These are phyloP conservation scores for Oryzias melastigma DNA, from an alignment of 2,113 vertebrate genomes.

Conservation along the genomic window DNA sequence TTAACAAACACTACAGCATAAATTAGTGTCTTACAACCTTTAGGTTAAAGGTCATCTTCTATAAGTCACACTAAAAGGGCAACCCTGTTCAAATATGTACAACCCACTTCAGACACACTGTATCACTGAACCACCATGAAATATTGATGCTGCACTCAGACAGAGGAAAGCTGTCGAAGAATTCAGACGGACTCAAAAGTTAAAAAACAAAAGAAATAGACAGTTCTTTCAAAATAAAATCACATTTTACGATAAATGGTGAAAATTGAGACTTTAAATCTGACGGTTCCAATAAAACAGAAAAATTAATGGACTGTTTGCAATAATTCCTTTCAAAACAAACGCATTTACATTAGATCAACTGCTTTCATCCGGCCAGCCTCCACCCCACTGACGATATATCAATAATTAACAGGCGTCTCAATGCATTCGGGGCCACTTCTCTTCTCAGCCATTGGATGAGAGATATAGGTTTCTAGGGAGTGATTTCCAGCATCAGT, in stretches of 20 bases:
- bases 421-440: neutral
- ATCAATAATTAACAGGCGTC: slow-evolving; percentile 30
- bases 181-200: slow-evolving; percentile 12
- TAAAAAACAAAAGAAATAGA: neutral
- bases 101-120: neutral
- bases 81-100: slow-evolving; percentile 17
- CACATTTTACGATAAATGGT: too few relatives aligned
- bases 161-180: slow-evolving; percentile 15
- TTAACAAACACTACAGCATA: too few relatives aligned
- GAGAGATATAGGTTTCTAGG: neutral
- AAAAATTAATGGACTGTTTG: slow-evolving; percentile 5
- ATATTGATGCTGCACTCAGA: slow-evolving; percentile 49
- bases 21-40: neutral
- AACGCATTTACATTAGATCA: slow-evolving; percentile 21
- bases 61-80: slow-evolving; percentile 8
- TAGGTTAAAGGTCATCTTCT: slow-evolving; percentile 21
- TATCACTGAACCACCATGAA: slow-evolving; percentile 47
- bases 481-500: too few relatives aligned
- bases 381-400: slow-evolving; percentile 21
- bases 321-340: neutral
- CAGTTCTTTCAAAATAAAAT: too few relatives aligned
- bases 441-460: neutral
- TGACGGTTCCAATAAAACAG: too few relatives aligned
- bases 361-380: slow-evolving; percentile 16
- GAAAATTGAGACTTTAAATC: too few relatives aligned